A percentile compares a stretch with the other conserved stretches of the same genome.
Evolutionary conservation across 2,797 vertebrate genomes (phyloP).

Genomic region (Helicolenus hilgendorfi): DNA sequence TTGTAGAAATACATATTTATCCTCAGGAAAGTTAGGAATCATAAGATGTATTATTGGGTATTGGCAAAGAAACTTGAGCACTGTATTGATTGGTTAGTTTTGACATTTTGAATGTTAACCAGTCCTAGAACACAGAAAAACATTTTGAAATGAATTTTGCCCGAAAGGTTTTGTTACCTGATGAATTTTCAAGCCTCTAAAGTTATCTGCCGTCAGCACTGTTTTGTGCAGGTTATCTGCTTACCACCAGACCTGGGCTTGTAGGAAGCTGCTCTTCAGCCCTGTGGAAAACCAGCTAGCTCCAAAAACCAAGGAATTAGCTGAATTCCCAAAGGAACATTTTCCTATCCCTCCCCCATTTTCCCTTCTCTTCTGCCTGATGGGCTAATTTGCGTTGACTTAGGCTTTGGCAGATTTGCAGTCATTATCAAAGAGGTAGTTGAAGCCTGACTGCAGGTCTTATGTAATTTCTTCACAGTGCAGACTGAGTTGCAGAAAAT

Average conservation of each 20-base stretch:
- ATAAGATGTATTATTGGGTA: background rate
- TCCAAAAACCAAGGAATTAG: constrained; percentile 25
- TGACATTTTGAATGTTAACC: background rate
- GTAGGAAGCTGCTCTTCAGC: constrained; percentile 25
- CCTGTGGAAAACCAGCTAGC: constrained; percentile 34
- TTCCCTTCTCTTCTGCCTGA: constrained; percentile 43
- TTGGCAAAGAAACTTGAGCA: background rate
- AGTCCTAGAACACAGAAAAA: background rate
- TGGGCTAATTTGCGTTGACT: constrained; percentile 61
- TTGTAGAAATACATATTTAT: background rate
- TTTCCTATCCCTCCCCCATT: constrained; percentile 45
- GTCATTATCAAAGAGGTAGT: constrained; percentile 60
- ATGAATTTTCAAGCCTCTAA: background rate
- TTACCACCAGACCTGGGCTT: background rate
- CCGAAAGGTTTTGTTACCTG: background rate
- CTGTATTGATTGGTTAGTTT: background rate
- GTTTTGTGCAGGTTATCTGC: constrained; percentile 1
- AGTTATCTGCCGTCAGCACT: background rate
- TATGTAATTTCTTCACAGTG: constrained; percentile 41
- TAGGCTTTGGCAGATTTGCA: constrained; percentile 58
- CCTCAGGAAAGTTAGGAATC: background rate
- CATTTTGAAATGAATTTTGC: background rate
- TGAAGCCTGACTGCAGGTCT: constrained; percentile 46
- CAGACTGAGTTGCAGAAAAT: constrained; percentile 9
- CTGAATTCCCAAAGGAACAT: constrained; percentile 48